These are phyloP conservation scores for Athalia circularis DNA, from an alignment of 2,888 invertebrate genomes.

Conservation along the genomic window DNA sequence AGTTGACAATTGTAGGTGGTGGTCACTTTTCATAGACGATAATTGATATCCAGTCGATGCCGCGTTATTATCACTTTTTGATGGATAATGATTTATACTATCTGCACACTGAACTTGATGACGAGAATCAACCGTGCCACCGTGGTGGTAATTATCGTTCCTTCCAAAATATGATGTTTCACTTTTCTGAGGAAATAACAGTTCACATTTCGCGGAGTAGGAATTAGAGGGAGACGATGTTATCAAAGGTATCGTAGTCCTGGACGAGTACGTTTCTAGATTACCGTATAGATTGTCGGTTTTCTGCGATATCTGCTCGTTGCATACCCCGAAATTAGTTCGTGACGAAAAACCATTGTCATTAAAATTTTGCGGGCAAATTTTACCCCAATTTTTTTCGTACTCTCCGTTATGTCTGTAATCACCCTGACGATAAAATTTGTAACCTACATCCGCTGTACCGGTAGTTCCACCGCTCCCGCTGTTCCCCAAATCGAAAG, in stretches of 20 bases:
- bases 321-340: not conserved
- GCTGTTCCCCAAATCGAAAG: not conserved
- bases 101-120: not conserved
- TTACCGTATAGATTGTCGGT: not conserved
- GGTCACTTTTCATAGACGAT: conserved; percentile 22
- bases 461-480: not conserved
- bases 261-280: not conserved
- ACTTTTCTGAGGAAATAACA: conserved; percentile 25
- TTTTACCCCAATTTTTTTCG: not conserved
- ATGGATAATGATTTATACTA: not conserved
- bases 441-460: not conserved
- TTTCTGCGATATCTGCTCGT: conserved; percentile 6
- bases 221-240: not conserved
- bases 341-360: not conserved
- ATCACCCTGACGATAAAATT: conserved; percentile 14
- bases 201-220: not conserved
- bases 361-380: not conserved
- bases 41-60: no score
- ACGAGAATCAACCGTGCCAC: not conserved
- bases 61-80: not conserved
- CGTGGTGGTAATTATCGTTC: not conserved
- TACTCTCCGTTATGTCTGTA: not conserved
- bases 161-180: conserved; percentile 3
- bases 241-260: not conserved
- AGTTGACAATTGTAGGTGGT: not conserved